Evolutionary conservation across 2,888 invertebrate species (phyloP), one percentile per base, ranked within the genome.

Genomic region (Siphonodentalium dalli): DNA sequence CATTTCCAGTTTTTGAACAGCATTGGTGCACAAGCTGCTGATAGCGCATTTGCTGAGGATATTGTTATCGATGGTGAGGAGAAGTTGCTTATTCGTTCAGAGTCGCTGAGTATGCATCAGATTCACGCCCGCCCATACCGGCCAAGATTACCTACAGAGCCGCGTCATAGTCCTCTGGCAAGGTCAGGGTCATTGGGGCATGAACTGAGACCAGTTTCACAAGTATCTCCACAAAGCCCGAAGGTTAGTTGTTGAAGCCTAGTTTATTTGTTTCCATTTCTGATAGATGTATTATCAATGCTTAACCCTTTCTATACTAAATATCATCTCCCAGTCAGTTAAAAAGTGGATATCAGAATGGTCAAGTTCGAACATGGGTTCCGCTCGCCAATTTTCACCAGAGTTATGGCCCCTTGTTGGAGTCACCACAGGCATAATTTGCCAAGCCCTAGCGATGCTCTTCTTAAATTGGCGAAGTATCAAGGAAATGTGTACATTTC

Each of bases 21-120:
- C 46, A 69, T 72, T 41, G 74, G 75, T 39, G 77, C 76, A 6
- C 69, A 71, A 44, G 74, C 65, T 51, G 69, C 75, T 1, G 79
- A 79, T 58, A 75, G 75, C 4, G 78, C 78, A 7, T 79, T 78
- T 60, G 77, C 75, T n/a, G 78, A 78, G 50, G 78, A 79, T 27
- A 70, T 75, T 54, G 71, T 72, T 48, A 72, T 77, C 27, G 74
- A 74, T 62, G 72, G 71, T 8, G 75, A 72, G 21, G 75, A 74
- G 47, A 58, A 72, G 28, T 73, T 74, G 29, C 72, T 73, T 64
- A 69, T 73, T 18, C 57, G 75, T 47, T 75, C 75, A 9, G 74
- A 74, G 13, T 75, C 75, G 20, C 59, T 75, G 56, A 74, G 74
- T 56, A 69, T 66, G 6, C 58, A 61, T 13, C 45, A 61, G 13